These are phyloP conservation scores for Sebastes dallii DNA, from an alignment of 2,797 vertebrate species.

Conservation along the genomic window DNA sequence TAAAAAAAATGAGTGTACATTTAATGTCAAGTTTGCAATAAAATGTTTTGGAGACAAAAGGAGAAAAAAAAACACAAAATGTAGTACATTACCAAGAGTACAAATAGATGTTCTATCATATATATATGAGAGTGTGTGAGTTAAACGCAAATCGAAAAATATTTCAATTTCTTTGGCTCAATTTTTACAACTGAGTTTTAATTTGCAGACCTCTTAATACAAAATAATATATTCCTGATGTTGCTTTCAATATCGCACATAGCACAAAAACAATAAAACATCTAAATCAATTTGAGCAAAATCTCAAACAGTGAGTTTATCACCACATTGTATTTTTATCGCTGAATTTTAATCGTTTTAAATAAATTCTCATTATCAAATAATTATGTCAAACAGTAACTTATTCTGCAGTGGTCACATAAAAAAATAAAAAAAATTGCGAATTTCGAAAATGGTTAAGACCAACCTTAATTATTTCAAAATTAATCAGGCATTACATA, in stretches of 20 bases:
- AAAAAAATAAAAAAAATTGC: too few relatives aligned
- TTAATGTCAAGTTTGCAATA: too few relatives aligned
- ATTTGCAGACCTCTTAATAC: not conserved
- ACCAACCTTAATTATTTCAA: too few relatives aligned
- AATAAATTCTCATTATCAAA: not conserved
- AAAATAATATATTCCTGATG: too few relatives aligned
- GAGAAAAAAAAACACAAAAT: too few relatives aligned
- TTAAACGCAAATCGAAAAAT: not conserved
- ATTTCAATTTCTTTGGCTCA: not conserved
- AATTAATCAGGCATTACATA: too few relatives aligned
- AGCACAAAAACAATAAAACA: not conserved
- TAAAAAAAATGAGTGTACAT: too few relatives aligned
- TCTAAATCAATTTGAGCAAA: not conserved
- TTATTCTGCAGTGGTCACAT: not conserved
- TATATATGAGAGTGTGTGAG: not conserved
- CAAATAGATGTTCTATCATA: not conserved
- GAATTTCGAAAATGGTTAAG: too few relatives aligned
- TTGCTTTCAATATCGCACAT: too few relatives aligned
- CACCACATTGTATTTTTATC: not conserved
- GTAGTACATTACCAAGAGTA: not conserved
- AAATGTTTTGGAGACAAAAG: not conserved
- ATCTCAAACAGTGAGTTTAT: not conserved
- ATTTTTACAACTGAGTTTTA: not conserved
- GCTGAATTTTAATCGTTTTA: not conserved
- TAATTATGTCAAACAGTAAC: not conserved